Evolutionary conservation across 2,797 vertebrate genomes (phyloP), one percentile per base, ranked within the genome.

Genomic region (Psittacula echo): DNA sequence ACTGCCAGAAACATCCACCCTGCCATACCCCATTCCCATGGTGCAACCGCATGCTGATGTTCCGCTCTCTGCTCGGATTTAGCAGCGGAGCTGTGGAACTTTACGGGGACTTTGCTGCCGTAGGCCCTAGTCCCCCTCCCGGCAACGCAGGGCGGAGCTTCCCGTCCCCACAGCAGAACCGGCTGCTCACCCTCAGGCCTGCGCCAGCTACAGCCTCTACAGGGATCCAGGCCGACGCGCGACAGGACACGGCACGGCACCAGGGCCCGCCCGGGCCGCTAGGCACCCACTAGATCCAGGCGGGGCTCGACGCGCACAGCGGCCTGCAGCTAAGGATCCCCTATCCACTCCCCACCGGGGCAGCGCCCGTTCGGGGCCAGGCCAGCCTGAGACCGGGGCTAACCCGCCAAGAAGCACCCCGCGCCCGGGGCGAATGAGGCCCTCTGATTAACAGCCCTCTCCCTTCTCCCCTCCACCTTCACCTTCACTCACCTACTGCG

Each of bases 111-210:
- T 7, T 12, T 1, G 21, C 60, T 8, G 44, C 3, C 10, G 7
- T 39, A 2, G 7, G 2, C 8, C 47, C 8, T 0, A 9, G 0
- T 24, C 39, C 18, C 4, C 6, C 21, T 56, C 21, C 9, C n/a
- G 22, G n/a, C n/a, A 58, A 15, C 22, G 56, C 56, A 58, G 22
- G n/a, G 56, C 22, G 22, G n/a, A 58, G 22, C 14, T 16, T 24
- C n/a, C 56, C 22, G 14, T 11, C 22, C 56, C 56, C 22, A 58
- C 56, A 34, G n/a, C n/a, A 58, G n/a, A 5, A 22, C 22, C 22
- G 56, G 14, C 22, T 24, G 56, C n/a, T 58, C 22, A 17, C n/a
- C n/a, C 56, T 23, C n/a, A 58, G 22, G 56, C 14, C n/a, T 24
- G 56, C 56, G 22, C 22, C 56, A 10, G 56, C 56, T 34, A 23